A percentile compares a stretch with the other conserved stretches of the same genome.
These are phyloP conservation scores for Benitochromis conjunctus DNA, from an alignment of 2,113 vertebrate genomes.

Conservation along the genomic window DNA sequence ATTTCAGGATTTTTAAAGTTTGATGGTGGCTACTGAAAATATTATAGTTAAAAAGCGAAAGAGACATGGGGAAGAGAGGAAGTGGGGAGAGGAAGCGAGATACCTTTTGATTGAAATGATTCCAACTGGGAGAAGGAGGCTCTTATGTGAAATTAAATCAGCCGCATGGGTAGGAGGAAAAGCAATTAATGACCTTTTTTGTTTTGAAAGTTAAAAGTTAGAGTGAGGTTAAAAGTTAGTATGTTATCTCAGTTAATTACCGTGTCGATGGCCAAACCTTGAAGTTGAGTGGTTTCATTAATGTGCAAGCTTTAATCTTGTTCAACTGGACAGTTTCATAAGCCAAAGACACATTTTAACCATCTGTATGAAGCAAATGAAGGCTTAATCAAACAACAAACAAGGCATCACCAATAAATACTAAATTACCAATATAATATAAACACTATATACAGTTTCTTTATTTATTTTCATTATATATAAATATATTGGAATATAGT, in stretches of 20 bases:
- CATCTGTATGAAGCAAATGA: neutral
- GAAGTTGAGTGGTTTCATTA: slow-evolving; percentile 1
- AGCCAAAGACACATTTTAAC: neutral
- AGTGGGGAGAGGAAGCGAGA: neutral
- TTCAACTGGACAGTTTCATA: neutral
- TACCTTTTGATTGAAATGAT: slow-evolving; percentile 25
- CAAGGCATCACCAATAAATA: too few relatives aligned
- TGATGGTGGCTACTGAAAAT: neutral
- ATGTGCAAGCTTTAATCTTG: neutral
- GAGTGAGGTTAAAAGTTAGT: slow-evolving; percentile 10
- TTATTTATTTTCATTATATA: neutral
- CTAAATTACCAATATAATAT: neutral
- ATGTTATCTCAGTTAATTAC: slow-evolving; percentile 8
- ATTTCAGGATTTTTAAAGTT: neutral
- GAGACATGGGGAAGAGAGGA: neutral
- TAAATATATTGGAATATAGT: neutral
- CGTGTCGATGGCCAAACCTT: slow-evolving; percentile 7
- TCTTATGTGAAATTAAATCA: slow-evolving; percentile 42
- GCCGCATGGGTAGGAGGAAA: slow-evolving; percentile 22
- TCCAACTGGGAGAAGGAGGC: neutral
- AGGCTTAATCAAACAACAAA: neutral
- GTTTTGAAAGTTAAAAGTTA: slow-evolving; percentile 9
- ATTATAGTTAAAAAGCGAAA: neutral
- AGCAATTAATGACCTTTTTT: slow-evolving; percentile 46
- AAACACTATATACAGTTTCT: neutral